Conservation (phyloP, 2,113 vertebrate species). For the Varanus salvator region DNA sequence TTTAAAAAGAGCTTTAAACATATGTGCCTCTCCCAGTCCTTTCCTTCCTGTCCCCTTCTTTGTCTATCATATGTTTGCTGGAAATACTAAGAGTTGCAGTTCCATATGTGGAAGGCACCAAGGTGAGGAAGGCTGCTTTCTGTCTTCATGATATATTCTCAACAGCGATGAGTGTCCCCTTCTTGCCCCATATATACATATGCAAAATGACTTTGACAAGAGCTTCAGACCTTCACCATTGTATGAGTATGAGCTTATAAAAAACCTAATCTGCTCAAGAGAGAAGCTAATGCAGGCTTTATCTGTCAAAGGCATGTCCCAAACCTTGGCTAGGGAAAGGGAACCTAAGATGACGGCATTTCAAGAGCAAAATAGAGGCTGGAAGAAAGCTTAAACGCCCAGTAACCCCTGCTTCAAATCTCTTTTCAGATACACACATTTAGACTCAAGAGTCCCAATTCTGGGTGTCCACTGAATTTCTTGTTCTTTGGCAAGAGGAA, state of each 20-base stretch:
- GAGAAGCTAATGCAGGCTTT: neutral
- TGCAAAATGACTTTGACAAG: neutral
- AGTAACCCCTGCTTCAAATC: neutral
- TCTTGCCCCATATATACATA: neutral
- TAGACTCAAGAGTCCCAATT: neutral
- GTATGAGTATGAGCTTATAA: neutral
- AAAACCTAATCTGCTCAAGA: neutral
- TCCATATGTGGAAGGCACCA: too few relatives aligned
- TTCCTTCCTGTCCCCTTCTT: too few relatives aligned
- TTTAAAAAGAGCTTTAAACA: neutral
- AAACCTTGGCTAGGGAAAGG: neutral
- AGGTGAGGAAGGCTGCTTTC: neutral
- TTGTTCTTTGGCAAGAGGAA: neutral
- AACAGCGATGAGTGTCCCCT: neutral
- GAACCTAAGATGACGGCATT: neutral
- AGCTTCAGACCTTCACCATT: neutral
- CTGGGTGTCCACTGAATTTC: neutral
- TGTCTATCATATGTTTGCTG: too few relatives aligned
- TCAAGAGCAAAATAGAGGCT: neutral
- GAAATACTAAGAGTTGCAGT: too few relatives aligned
- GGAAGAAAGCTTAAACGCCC: neutral
- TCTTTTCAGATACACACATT: too few relatives aligned
- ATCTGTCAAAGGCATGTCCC: neutral
- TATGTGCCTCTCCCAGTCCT: too few relatives aligned
- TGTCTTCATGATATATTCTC: neutral